A percentile compares a stretch with the other conserved stretches of the same genome.
Conservation (phyloP, 2,113 vertebrate genomes). For the Dromaius novaehollandiae region DNA sequence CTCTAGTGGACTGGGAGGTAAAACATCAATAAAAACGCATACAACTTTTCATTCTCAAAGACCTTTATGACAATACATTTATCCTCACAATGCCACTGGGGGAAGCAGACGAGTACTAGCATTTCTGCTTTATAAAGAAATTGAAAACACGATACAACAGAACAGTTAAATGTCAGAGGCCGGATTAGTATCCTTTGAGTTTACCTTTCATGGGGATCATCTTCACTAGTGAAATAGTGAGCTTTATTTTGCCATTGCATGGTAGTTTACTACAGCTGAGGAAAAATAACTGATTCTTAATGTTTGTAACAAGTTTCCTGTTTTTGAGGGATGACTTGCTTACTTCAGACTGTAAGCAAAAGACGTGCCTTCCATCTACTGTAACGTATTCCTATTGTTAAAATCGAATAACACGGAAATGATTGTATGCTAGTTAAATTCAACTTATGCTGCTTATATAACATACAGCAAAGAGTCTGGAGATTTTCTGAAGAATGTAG, state of each 20-base stretch:
- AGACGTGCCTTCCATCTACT: not conserved
- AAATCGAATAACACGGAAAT: not conserved
- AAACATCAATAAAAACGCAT: constrained; percentile 20
- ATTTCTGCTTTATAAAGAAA: constrained; percentile 3
- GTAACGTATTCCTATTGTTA: not conserved
- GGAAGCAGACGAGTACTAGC: not conserved
- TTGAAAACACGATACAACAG: not conserved
- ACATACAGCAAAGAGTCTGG: not conserved
- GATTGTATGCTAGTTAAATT: not conserved
- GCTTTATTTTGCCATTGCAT: not conserved
- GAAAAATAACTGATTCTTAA: not conserved
- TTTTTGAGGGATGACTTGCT: not conserved
- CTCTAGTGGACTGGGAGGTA: not conserved
- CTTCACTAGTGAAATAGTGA: constrained; percentile 3
- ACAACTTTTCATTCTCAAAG: constrained; percentile 26
- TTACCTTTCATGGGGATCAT: constrained; percentile 18
- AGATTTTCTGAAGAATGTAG: not conserved
- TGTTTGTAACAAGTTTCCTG: not conserved
- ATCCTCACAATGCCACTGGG: not conserved
- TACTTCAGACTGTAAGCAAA: not conserved
- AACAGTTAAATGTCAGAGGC: constrained; percentile 12
- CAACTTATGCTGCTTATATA: not conserved
- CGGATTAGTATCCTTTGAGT: not conserved
- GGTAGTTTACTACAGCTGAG: not conserved
- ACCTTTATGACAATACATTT: constrained; percentile 20